These are phyloP conservation scores for Sebastes iracundus DNA, from an alignment of 2,797 vertebrate genomes.

Conservation along the genomic window DNA sequence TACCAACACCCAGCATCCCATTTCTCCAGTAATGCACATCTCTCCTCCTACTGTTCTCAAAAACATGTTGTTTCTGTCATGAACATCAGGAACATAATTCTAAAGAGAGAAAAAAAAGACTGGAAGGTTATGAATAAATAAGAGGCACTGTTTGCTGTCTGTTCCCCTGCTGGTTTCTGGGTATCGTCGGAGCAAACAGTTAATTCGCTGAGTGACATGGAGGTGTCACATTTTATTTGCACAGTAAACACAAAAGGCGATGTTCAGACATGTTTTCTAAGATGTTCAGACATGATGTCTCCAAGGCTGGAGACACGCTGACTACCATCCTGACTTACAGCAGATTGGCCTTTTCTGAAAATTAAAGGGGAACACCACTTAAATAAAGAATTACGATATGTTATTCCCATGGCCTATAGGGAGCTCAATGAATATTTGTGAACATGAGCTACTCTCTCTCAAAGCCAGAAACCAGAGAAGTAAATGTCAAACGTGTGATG, in stretches of 20 bases:
- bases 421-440: neutral
- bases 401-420: neutral
- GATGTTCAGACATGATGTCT: neutral
- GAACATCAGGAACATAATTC: neutral
- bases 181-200: slow-evolving; percentile 1
- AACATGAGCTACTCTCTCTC: neutral
- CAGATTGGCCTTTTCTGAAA: neutral
- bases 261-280: neutral
- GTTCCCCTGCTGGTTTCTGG: neutral
- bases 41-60: neutral
- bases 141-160: neutral
- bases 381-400: neutral
- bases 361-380: neutral
- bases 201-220: neutral
- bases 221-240: neutral
- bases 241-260: neutral
- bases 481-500: neutral
- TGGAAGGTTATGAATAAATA: slow-evolving; percentile 15
- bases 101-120: neutral
- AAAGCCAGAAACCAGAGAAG: neutral
- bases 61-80: neutral
- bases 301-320: neutral
- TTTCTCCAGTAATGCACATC: slow-evolving; percentile 1
- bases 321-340: neutral
- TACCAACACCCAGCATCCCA: neutral